A percentile compares a stretch with the other conserved stretches of the same genome.
Conservation (phyloP, 2,113 vertebrate genomes). For the Phyllopteryx taeniolatus region DNA sequence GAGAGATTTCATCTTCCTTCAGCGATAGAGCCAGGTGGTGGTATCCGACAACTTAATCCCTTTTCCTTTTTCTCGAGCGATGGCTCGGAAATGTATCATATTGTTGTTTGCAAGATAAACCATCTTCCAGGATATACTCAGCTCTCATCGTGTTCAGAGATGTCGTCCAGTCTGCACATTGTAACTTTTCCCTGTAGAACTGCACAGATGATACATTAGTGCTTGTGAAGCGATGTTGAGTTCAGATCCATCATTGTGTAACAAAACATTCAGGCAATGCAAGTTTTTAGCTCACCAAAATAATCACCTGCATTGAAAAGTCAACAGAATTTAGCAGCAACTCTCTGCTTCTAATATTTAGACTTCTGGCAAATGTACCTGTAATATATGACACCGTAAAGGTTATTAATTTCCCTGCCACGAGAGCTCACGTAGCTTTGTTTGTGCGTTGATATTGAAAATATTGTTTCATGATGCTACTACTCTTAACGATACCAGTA, state of each 20-base stretch:
- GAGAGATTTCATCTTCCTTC: constrained; percentile 58
- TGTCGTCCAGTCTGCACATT: constrained; percentile 9
- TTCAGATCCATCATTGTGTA: constrained; percentile 58
- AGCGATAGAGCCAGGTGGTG: constrained; percentile 39
- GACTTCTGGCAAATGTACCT: constrained; percentile 71
- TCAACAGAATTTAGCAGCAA: constrained; percentile 68
- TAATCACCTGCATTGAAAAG: constrained; percentile 66
- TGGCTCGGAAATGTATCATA: constrained; percentile 59
- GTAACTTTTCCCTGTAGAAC: constrained; percentile 58
- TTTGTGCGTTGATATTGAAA: not conserved
- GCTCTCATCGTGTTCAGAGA: constrained; percentile 45
- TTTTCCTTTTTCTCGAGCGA: constrained; percentile 54
- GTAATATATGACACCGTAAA: constrained; percentile 71
- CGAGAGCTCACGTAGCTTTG: constrained; percentile 61
- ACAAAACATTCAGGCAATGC: constrained; percentile 59
- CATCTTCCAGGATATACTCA: constrained; percentile 59
- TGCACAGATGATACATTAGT: constrained; percentile 56
- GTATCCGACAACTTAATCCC: constrained; percentile 63
- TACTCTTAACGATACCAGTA: too few species aligned
- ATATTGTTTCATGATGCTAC: too few species aligned
- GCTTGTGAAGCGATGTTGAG: constrained; percentile 23
- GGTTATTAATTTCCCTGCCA: constrained; percentile 83
- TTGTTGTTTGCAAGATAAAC: constrained; percentile 67
- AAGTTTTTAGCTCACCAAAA: constrained; percentile 63
- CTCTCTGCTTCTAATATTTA: constrained; percentile 77